Percentiles rank a stretch among this genome's conserved stretches.
Conservation (phyloP, 2,113 vertebrate genomes). For the Perca fluviatilis region DNA sequence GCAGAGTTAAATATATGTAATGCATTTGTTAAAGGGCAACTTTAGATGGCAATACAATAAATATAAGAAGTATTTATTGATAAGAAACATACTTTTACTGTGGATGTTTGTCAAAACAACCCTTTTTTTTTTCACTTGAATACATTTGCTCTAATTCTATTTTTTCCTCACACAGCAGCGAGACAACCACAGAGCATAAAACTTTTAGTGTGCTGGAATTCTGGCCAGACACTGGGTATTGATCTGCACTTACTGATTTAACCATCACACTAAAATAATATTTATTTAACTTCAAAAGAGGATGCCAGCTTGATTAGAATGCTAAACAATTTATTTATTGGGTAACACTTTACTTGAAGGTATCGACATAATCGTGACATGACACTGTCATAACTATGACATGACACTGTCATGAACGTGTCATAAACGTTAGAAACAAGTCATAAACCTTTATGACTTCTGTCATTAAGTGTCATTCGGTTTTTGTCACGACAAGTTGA, state of each 20-base stretch:
- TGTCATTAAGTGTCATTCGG: too few species aligned
- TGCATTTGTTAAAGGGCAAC: neutral
- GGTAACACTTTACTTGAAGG: too few species aligned
- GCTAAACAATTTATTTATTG: constrained; percentile 3
- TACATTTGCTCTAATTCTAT: neutral
- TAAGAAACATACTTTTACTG: neutral
- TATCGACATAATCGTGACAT: too few species aligned
- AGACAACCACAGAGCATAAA: neutral
- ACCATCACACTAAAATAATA: constrained; percentile 3
- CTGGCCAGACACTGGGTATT: neutral
- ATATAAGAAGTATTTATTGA: neutral
- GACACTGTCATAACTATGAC: too few species aligned
- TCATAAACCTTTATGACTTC: too few species aligned
- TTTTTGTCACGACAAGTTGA: too few species aligned
- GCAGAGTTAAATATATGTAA: neutral
- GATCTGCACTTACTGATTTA: constrained; percentile 9
- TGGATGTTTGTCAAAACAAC: neutral
- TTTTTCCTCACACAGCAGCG: neutral
- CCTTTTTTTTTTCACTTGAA: neutral
- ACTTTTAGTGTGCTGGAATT: too few species aligned
- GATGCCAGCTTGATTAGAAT: neutral
- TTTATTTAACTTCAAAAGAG: neutral
- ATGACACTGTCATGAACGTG: too few species aligned
- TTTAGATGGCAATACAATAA: neutral
- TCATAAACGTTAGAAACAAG: too few species aligned